phyloP scores from a whole-genome alignment of 2,888 invertebrate genomes.

The Pasiphila rectangulata region DNA sequence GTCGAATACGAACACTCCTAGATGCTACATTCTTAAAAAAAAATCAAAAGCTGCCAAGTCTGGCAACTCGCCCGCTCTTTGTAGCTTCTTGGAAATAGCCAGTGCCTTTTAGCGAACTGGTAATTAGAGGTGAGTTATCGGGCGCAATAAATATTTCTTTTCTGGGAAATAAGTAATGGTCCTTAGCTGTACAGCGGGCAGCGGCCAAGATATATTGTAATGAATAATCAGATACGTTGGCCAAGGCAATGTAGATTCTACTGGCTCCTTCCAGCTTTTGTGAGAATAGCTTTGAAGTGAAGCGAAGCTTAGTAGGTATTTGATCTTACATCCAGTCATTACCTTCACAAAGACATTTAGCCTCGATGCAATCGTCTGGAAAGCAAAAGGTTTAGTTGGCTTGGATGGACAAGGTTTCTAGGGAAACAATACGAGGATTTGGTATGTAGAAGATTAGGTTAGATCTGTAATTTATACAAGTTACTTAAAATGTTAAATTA shows the following conservation, averaged over 20 bases:
- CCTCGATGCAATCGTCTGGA: not conserved
- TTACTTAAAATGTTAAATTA: too few relatives aligned
- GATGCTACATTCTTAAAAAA: constrained; percentile 20
- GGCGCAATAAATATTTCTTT: constrained; percentile 30
- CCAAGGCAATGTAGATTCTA: constrained; percentile 5
- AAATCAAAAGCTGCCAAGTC: constrained; percentile 26
- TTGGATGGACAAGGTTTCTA: too few relatives aligned
- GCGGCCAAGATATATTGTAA: constrained; percentile 14
- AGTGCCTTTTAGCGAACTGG: constrained; percentile 33
- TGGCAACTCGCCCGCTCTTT: constrained; percentile 32
- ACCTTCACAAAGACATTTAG: too few relatives aligned
- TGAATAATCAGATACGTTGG: constrained; percentile 10
- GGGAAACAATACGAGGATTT: too few relatives aligned
- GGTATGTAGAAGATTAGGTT: too few relatives aligned
- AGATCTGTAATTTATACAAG: too few relatives aligned
- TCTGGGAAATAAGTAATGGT: constrained; percentile 24
- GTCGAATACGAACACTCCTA: constrained; percentile 33
- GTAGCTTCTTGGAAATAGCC: constrained; percentile 30
- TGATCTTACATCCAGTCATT: too few relatives aligned
- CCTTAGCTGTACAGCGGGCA: constrained; percentile 13
- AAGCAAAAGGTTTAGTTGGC: too few relatives aligned
- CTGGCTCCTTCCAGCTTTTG: not conserved
- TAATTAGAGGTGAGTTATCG: constrained; percentile 35
- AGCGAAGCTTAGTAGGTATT: not conserved
- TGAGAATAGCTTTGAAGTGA: not conserved